Percentiles rank a stretch among this genome's conserved stretches.
phyloP scores from a whole-genome alignment of 2,113 vertebrate species.

The Nothoprocta pentlandii region DNA sequence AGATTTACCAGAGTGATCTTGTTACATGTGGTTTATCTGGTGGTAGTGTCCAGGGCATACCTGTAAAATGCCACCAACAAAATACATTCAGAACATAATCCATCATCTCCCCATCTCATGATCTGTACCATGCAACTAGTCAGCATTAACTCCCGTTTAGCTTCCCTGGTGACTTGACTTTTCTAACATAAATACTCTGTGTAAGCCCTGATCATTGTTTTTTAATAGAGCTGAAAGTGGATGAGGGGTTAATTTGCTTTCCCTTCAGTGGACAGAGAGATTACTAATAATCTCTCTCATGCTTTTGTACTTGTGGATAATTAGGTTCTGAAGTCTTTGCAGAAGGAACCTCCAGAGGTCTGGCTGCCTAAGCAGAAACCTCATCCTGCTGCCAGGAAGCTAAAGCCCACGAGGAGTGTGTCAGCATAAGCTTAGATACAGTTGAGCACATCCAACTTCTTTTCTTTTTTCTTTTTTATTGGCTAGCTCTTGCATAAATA shows the following conservation, averaged over 20 bases:
- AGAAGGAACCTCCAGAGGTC: not conserved
- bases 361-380: not conserved
- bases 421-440: not conserved
- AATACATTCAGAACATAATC: not conserved
- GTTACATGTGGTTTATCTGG: not conserved
- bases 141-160: not conserved
- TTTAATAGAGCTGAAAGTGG: not conserved
- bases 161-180: not conserved
- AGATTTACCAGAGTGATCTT: not conserved
- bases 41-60: not conserved
- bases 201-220: not conserved
- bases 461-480: not conserved
- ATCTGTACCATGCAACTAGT: not conserved
- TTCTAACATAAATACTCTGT: not conserved
- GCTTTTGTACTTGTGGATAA: not conserved
- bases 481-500: not conserved
- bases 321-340: not conserved
- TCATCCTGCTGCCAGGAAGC: not conserved
- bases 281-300: not conserved
- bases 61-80: not conserved
- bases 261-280: not conserved
- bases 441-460: not conserved
- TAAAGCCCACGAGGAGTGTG: not conserved
- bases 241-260: not conserved
- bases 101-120: rapidly evolving